phyloP scores from a whole-genome alignment of 1,140 invertebrate species.

The Bombus superbus region DNA sequence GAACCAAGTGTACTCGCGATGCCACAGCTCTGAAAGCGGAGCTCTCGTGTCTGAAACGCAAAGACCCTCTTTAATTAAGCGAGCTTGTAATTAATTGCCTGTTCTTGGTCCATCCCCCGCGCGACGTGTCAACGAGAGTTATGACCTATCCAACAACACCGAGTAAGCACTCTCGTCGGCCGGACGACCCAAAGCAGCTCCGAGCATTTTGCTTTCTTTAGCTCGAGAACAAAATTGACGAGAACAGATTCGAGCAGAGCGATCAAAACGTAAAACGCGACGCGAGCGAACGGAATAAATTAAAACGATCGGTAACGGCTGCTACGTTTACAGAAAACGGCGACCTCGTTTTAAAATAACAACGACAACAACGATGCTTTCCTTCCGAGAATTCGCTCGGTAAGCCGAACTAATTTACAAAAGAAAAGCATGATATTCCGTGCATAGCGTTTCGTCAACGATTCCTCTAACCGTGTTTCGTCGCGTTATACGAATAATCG shows the following conservation, averaged over 20 bases:
- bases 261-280: no score
- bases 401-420: neutral
- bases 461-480: no score
- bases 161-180: conserved; percentile 3
- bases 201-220: neutral
- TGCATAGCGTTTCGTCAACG: no score
- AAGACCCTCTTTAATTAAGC: conserved; percentile 62
- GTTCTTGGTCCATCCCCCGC: conserved; percentile 51
- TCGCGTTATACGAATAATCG: no score
- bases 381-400: neutral
- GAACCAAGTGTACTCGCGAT: conserved; percentile 22
- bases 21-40: conserved; percentile 34
- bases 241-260: neutral
- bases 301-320: neutral
- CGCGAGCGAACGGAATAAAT: neutral
- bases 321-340: neutral
- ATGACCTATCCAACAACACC: conserved; percentile 39
- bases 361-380: neutral
- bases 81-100: conserved; percentile 65
- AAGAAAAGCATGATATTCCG: no score
- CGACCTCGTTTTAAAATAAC: no score
- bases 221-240: neutral
- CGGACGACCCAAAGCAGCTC: conserved; percentile 2
- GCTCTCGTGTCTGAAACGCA: conserved; percentile 42
- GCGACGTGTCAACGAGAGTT: conserved; percentile 44